phyloP scores from a whole-genome alignment of 2,888 invertebrate genomes.

The Prenolepis imparis region DNA sequence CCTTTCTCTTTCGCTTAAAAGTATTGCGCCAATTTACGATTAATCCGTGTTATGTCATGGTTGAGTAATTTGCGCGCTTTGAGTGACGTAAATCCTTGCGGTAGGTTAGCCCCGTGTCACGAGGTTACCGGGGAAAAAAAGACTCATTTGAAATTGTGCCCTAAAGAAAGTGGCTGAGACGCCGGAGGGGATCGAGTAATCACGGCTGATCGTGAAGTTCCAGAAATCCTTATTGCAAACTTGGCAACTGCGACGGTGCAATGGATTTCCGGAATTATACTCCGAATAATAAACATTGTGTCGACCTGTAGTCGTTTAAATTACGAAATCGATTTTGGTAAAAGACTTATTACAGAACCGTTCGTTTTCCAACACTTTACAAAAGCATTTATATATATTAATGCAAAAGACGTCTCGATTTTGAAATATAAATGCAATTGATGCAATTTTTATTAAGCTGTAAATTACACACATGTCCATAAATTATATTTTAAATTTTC shows the following conservation, averaged over 20 bases:
- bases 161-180: conserved; percentile 55
- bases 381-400: neutral
- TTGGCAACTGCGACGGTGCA: conserved; percentile 4
- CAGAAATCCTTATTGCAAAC: conserved; percentile 36
- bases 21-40: conserved; percentile 31
- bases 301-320: conserved; percentile 1
- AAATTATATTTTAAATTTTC: neutral
- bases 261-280: conserved; percentile 25
- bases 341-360: neutral
- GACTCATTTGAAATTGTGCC: conserved; percentile 25
- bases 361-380: neutral
- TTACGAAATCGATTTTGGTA: conserved; percentile 9
- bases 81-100: conserved; percentile 70
- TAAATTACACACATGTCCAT: neutral
- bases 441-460: neutral
- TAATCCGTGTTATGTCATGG: conserved; percentile 73
- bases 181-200: conserved; percentile 36
- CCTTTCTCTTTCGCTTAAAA: neutral
- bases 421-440: neutral
- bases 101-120: conserved; percentile 63
- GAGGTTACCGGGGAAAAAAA: conserved; percentile 42
- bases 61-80: conserved; percentile 72
- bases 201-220: conserved; percentile 1
- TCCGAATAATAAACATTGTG: neutral
- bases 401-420: neutral